Base-by-base conservation (phyloP, 1,140 invertebrate genomes). In the Caenorhabditis brenneri region DNA sequence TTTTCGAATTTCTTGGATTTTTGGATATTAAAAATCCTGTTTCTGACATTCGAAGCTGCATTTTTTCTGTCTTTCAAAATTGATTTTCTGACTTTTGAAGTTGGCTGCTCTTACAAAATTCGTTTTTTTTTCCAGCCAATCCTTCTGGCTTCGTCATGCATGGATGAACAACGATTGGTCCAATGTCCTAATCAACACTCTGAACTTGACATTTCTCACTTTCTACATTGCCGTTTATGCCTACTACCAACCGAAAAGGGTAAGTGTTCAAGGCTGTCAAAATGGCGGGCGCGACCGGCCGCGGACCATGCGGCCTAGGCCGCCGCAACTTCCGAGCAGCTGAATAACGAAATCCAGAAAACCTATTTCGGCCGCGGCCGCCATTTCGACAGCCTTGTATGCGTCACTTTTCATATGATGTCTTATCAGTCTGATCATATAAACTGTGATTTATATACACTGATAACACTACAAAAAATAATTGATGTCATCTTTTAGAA, bases 241-340 rank as follows among this genome's bases (percentile, higher is more conserved):
- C 4, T 90, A 89, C 79, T 90, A 90, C 82, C 89, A 90, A 81
- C 89, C 89, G 16, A 90, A 88, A 69, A 84, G 89, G 58, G 85
- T 83, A 65, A 16, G 58, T 19, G 22, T 58, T n/a, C n/a, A n/a
- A n/a, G n/a, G n/a, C n/a, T n/a, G n/a, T n/a, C n/a, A n/a, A n/a
- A n/a, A n/a, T n/a, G n/a, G n/a, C n/a, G n/a, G n/a, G n/a, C n/a
- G n/a, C n/a, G n/a, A n/a, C n/a, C n/a, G n/a, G n/a, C n/a, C n/a
- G n/a, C n/a, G n/a, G n/a, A n/a, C n/a, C n/a, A n/a, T n/a, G n/a
- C n/a, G n/a, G n/a, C n/a, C n/a, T n/a, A n/a, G n/a, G n/a, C n/a
- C n/a, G n/a, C n/a, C n/a, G n/a, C n/a, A n/a, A n/a, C n/a, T n/a
- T n/a, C n/a, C n/a, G n/a, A n/a, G n/a, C n/a, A n/a, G n/a, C n/a